These are phyloP conservation scores for Rhabdophis nuchalis DNA, from an alignment of 2,797 vertebrate species.

Conservation along the genomic window DNA sequence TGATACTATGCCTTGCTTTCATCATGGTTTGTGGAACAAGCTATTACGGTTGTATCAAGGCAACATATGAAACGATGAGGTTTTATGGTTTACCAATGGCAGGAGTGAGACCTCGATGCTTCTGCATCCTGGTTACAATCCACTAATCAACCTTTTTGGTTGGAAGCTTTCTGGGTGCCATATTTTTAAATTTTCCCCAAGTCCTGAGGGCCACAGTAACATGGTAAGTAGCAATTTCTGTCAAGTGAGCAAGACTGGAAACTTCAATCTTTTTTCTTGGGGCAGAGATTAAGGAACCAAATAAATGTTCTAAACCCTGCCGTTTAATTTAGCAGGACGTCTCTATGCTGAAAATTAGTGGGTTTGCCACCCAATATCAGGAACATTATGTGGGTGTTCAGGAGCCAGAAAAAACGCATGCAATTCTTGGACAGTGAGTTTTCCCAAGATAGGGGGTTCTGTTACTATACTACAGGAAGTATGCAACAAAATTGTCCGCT, in stretches of 20 bases:
- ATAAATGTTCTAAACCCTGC: not conserved
- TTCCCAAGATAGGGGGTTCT: not conserved
- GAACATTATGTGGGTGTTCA: not conserved
- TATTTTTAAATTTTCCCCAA: not conserved
- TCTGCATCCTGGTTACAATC: not conserved
- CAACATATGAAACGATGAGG: not conserved
- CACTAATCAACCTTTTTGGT: not conserved
- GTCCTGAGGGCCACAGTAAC: not conserved
- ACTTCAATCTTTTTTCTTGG: not conserved
- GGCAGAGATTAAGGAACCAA: not conserved
- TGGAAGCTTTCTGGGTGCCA: not conserved
- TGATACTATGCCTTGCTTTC: not conserved
- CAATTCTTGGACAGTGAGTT: not conserved
- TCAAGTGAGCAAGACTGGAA: not conserved
- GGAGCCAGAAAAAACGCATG: not conserved
- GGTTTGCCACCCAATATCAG: not conserved
- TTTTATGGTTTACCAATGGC: not conserved
- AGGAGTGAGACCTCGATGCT: not conserved
- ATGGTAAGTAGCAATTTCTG: not conserved
- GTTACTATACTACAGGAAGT: not conserved
- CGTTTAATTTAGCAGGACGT: not conserved
- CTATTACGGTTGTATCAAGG: not conserved
- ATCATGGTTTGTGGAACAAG: not conserved
- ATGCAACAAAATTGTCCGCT: not conserved
- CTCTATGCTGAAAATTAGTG: not conserved